These are phyloP conservation scores for Harpagifer antarcticus DNA, from an alignment of 2,797 vertebrate genomes.

Conservation along the genomic window DNA sequence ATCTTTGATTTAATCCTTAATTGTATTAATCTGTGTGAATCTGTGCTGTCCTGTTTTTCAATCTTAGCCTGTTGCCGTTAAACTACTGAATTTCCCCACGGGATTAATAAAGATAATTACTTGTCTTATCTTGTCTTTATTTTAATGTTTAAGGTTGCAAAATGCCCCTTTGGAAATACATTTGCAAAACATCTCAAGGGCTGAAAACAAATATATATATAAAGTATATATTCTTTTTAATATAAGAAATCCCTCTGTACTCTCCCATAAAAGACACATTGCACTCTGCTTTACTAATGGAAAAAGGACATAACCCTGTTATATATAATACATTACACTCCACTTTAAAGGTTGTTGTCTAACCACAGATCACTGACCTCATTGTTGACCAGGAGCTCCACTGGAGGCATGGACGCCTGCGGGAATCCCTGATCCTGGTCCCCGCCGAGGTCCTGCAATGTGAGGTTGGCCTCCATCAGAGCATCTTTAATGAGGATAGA, in stretches of 20 bases:
- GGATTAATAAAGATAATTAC: background rate
- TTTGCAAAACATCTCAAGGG: background rate
- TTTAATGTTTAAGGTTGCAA: background rate
- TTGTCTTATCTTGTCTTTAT: background rate
- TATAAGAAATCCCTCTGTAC: background rate
- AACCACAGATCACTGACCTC: slow-evolving; percentile 69
- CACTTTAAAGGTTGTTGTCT: background rate
- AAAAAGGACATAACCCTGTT: background rate
- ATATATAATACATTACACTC: background rate
- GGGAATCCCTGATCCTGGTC: slow-evolving; percentile 77
- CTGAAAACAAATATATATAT: background rate
- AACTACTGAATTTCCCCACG: too few species aligned
- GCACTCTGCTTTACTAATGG: background rate
- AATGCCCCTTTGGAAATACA: background rate
- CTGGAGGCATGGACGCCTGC: slow-evolving; percentile 61
- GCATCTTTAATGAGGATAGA: slow-evolving; percentile 92
- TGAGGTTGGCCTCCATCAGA: slow-evolving; percentile 81
- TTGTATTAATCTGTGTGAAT: too few species aligned
- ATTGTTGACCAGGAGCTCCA: slow-evolving; percentile 81
- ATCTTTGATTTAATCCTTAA: too few species aligned
- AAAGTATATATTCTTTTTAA: background rate
- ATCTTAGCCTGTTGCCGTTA: too few species aligned
- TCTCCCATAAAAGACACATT: background rate
- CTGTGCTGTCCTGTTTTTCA: too few species aligned
- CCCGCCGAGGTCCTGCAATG: slow-evolving; percentile 69